Percentiles rank a stretch among this genome's conserved stretches.
Conservation (phyloP, 2,888 invertebrate species). For the Gasteruption jaculator region DNA sequence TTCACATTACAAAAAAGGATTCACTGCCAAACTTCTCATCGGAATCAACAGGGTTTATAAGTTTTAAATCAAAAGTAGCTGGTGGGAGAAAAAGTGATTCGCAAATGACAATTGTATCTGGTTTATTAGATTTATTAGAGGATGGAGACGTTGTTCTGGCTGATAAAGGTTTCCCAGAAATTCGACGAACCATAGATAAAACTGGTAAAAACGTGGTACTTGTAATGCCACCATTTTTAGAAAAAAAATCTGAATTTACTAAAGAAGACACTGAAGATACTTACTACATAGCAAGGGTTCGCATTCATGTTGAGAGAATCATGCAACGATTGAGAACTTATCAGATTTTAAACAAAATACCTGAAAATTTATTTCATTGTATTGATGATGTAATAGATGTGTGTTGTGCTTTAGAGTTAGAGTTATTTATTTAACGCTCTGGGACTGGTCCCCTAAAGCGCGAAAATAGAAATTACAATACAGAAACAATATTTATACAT, state of each 20-base stretch:
- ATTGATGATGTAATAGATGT: conserved; percentile 20
- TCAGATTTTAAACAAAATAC: conserved; percentile 16
- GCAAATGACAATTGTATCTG: conserved; percentile 18
- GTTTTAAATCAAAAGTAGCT: conserved; percentile 16
- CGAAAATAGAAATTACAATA: too few species aligned
- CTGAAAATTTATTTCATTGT: conserved; percentile 8
- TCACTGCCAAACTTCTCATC: conserved; percentile 20
- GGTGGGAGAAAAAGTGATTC: conserved; percentile 19
- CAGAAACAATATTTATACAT: too few species aligned
- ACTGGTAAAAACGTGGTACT: conserved; percentile 15
- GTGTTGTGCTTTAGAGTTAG: conserved; percentile 20
- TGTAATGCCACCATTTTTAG: conserved; percentile 22
- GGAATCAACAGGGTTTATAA: conserved; percentile 19
- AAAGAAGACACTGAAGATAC: conserved; percentile 18
- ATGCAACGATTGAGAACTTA: conserved; percentile 20
- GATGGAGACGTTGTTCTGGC: conserved; percentile 21
- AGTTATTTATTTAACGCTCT: too few species aligned
- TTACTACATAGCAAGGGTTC: conserved; percentile 17
- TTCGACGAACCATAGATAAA: conserved; percentile 13
- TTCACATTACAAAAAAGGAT: conserved; percentile 23
- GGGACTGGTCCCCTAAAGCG: too few species aligned
- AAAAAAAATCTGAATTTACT: conserved; percentile 11
- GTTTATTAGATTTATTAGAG: conserved; percentile 20
- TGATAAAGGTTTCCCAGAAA: conserved; percentile 24
- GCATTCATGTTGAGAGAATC: conserved; percentile 18